Evolutionary conservation across 2,113 vertebrate genomes (phyloP).

Genomic region (Chionomys nivalis): DNA sequence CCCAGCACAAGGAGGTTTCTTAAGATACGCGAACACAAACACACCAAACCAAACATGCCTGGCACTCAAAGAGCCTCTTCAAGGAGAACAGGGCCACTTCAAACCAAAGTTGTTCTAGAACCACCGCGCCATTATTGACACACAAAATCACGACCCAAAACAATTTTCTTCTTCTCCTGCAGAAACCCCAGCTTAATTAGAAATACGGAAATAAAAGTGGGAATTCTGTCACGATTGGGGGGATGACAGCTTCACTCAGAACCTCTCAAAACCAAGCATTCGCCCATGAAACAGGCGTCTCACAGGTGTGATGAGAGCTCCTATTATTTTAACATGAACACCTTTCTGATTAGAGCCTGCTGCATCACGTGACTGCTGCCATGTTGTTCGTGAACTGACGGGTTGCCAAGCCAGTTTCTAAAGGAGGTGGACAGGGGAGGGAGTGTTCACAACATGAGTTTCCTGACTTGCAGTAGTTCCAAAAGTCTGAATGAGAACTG

Average conservation of each 20-base stretch:
- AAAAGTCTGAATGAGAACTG: conserved; percentile 26
- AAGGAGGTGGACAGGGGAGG: not conserved
- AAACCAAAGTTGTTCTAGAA: conserved; percentile 24
- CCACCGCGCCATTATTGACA: conserved; percentile 38
- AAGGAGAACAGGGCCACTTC: not conserved
- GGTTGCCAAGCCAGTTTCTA: not conserved
- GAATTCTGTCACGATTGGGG: conserved; percentile 33
- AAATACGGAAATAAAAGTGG: conserved; percentile 18
- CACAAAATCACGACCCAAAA: conserved; percentile 35
- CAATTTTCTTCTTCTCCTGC: not conserved
- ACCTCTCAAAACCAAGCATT: not conserved
- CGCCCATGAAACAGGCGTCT: not conserved
- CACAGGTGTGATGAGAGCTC: not conserved
- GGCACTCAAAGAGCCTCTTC: not conserved
- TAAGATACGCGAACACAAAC: not conserved
- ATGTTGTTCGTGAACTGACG: conserved; percentile 23
- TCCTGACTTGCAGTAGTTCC: not conserved
- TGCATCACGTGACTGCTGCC: conserved; percentile 24
- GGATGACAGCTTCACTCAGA: conserved; percentile 57
- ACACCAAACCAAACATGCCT: not conserved
- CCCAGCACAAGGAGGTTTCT: not conserved
- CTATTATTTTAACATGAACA: conserved; percentile 26
- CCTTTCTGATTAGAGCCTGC: conserved; percentile 23
- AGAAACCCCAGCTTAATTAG: conserved; percentile 50
- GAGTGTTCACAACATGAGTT: not conserved